These are phyloP conservation scores for Muntiacus reevesi DNA, from an alignment of 2,113 vertebrate genomes.

Conservation along the genomic window DNA sequence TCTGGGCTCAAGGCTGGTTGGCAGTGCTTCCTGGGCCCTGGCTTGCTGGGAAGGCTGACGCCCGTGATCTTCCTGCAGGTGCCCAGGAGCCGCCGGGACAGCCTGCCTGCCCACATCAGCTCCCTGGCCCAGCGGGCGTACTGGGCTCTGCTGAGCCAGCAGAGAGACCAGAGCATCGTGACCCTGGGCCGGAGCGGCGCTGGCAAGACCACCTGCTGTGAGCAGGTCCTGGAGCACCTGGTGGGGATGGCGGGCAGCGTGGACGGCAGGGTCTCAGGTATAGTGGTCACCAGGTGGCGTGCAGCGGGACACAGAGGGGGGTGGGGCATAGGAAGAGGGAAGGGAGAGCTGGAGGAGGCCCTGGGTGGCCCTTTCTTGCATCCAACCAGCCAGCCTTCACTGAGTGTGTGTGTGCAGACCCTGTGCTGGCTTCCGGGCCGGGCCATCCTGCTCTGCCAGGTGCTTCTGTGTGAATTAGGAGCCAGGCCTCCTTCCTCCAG, in stretches of 20 bases:
- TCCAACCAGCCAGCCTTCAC: neutral
- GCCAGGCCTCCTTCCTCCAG: neutral
- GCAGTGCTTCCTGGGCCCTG: neutral
- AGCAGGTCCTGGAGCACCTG: conserved; percentile 84
- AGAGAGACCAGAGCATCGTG: conserved; percentile 90
- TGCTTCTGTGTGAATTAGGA: neutral
- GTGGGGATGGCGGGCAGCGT: conserved; percentile 84
- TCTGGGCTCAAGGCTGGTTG: neutral
- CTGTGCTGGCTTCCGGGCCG: fast-evolving
- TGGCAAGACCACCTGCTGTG: conserved; percentile 88
- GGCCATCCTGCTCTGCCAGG: fast-evolving
- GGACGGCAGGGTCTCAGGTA: conserved; percentile 83
- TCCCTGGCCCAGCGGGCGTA: conserved; percentile 87
- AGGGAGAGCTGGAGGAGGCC: too few species aligned
- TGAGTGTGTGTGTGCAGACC: neutral
- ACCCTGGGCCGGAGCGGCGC: conserved; percentile 89
- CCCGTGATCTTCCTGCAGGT: conserved; percentile 56
- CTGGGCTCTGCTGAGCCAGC: conserved; percentile 84
- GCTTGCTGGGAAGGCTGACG: neutral
- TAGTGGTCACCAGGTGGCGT: neutral
- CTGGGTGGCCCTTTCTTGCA: neutral
- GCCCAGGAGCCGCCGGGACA: conserved; percentile 61
- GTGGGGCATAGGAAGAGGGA: fast-evolving
- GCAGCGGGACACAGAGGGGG: fast-evolving
- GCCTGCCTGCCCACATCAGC: conserved; percentile 79